Evolutionary conservation across 1,140 invertebrate species (phyloP).

Genomic region (Adelges cooleyi): DNA sequence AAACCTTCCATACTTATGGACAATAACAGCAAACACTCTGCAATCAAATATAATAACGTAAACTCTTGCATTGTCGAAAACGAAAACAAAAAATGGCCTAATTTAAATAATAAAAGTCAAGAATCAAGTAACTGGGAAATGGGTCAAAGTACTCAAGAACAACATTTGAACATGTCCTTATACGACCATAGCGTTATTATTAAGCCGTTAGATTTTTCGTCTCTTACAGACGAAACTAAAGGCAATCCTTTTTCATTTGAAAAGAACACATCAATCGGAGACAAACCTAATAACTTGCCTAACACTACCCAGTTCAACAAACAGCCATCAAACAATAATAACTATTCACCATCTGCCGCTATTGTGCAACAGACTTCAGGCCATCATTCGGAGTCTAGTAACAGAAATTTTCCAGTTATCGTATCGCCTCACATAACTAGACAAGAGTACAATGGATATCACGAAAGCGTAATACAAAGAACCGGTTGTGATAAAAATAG

Average conservation of each 20-base stretch:
- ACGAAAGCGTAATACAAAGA: slow-evolving; percentile 20
- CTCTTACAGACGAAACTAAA: slow-evolving; percentile 15
- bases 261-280: background rate
- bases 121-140: background rate
- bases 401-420: slow-evolving; percentile 19
- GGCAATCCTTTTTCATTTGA: slow-evolving; percentile 1
- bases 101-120: background rate
- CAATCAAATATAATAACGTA: background rate
- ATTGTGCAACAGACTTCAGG: background rate
- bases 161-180: slow-evolving; percentile 2
- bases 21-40: background rate
- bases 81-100: background rate
- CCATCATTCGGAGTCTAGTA: background rate
- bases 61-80: slow-evolving; percentile 17
- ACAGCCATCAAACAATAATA: background rate
- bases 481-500: slow-evolving; percentile 21
- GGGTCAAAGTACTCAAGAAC: background rate
- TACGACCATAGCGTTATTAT: slow-evolving; percentile 8
- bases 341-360: background rate
- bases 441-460: slow-evolving; percentile 13
- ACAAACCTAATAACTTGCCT: background rate
- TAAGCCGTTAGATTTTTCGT: slow-evolving; percentile 15
- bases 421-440: background rate
- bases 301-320: background rate
- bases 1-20: background rate